A percentile compares a stretch with the other conserved stretches of the same genome.
Evolutionary conservation across 2,888 invertebrate species (phyloP).

Genomic region (Sarcophaga subvicina): DNA sequence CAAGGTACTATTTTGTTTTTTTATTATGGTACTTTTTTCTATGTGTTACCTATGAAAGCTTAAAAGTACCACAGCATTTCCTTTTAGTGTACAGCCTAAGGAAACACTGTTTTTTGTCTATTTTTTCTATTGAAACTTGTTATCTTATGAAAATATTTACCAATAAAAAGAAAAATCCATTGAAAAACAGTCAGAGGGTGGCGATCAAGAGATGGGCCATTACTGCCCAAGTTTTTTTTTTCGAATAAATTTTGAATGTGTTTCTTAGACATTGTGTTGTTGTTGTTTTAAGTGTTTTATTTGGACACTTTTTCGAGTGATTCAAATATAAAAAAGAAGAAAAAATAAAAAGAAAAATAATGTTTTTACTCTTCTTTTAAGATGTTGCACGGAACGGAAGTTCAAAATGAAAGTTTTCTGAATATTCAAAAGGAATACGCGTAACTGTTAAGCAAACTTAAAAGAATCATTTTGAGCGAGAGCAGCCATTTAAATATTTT

Average conservation of each 20-base stretch:
- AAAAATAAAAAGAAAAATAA: neutral
- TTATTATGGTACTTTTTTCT: too few species aligned
- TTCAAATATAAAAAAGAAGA: neutral
- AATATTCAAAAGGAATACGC: too few species aligned
- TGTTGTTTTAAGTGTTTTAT: conserved; percentile 46
- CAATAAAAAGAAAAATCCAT: neutral
- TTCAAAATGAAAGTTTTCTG: conserved; percentile 35
- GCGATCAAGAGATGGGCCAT: conserved; percentile 7
- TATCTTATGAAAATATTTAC: conserved; percentile 43
- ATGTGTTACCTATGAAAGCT: too few species aligned
- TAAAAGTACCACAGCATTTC: too few species aligned
- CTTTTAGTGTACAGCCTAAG: too few species aligned
- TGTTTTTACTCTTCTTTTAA: too few species aligned
- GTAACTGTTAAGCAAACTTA: conserved; percentile 32
- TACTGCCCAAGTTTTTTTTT: conserved; percentile 44
- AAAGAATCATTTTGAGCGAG: conserved; percentile 42
- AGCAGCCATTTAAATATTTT: conserved; percentile 46
- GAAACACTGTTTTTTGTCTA: neutral
- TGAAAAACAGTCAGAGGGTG: neutral
- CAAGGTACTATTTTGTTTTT: too few species aligned
- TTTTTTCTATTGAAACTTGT: conserved; percentile 3
- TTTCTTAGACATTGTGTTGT: too few species aligned
- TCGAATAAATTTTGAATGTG: too few species aligned
- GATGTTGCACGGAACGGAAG: conserved; percentile 1
- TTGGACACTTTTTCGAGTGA: conserved; percentile 36